Percentiles rank a stretch among this genome's conserved stretches.
These are phyloP conservation scores for Mustela nigripes DNA, from an alignment of 2,113 vertebrate species.

Conservation along the genomic window DNA sequence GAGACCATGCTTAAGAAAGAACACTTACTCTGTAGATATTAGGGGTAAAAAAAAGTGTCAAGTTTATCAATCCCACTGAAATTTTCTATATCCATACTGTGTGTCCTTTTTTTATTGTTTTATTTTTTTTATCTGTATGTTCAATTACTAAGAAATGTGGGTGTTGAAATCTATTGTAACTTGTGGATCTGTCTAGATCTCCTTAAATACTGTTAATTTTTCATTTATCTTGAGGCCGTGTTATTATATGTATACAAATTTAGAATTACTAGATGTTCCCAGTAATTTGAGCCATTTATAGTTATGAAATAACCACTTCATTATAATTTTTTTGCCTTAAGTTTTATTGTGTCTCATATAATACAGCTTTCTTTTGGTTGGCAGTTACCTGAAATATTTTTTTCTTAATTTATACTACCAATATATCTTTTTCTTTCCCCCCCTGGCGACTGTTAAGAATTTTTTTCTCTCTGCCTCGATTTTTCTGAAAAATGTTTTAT, in stretches of 20 bases:
- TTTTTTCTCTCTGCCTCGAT: not conserved
- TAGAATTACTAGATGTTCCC: not conserved
- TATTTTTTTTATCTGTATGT: constrained; percentile 2
- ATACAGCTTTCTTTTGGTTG: not conserved
- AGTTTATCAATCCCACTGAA: not conserved
- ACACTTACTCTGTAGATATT: not conserved
- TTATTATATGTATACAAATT: not conserved
- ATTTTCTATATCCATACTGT: not conserved
- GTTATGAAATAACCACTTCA: not conserved
- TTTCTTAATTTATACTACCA: not conserved
- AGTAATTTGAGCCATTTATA: not conserved
- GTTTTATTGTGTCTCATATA: not conserved
- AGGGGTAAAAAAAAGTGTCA: not conserved
- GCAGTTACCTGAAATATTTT: not conserved
- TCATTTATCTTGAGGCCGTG: not conserved
- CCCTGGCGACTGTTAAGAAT: not conserved
- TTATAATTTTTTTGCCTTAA: not conserved
- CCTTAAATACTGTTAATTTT: constrained; percentile 39
- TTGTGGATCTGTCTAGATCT: not conserved
- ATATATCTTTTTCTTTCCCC: not conserved
- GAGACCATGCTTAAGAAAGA: not conserved
- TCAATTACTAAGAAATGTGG: not conserved
- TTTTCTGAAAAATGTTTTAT: not conserved
- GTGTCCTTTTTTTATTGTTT: not conserved
- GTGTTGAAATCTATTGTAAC: not conserved